phyloP scores from a whole-genome alignment of 2,888 invertebrate genomes.

The Sarcophaga rosellei region DNA sequence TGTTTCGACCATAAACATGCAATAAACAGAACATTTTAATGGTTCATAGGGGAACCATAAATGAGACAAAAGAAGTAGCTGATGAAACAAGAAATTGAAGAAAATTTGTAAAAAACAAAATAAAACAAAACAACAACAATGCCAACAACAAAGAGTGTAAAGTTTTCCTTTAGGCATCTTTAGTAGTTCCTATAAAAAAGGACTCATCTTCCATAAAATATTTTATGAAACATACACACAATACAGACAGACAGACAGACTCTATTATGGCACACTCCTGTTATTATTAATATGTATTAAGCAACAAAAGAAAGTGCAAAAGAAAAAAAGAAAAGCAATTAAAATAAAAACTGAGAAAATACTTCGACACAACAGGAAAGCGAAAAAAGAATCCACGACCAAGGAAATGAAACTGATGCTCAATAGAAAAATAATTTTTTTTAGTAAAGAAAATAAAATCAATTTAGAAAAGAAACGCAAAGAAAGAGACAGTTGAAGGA shows the following conservation, averaged over 20 bases:
- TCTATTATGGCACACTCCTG: not conserved
- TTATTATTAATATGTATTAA: too few species aligned
- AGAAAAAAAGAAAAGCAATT: too few species aligned
- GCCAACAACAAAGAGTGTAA: not conserved
- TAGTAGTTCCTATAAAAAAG: slow-evolving; percentile 21
- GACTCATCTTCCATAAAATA: not conserved
- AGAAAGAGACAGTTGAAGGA: too few species aligned
- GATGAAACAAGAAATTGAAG: not conserved
- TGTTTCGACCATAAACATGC: slow-evolving; percentile 38
- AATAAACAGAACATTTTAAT: slow-evolving; percentile 38
- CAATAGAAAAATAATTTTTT: too few species aligned
- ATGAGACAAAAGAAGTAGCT: not conserved
- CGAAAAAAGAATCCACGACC: too few species aligned
- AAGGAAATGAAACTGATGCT: too few species aligned
- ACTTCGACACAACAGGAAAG: too few species aligned
- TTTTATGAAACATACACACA: too few species aligned
- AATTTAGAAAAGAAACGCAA: too few species aligned
- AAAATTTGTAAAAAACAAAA: not conserved
- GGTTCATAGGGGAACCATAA: slow-evolving; percentile 41
- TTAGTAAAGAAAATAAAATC: too few species aligned
- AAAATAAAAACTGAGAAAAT: too few species aligned
- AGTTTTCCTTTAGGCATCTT: slow-evolving; percentile 40
- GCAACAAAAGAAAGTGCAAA: too few species aligned
- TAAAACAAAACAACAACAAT: not conserved
- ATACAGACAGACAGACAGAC: not conserved